phyloP scores from a whole-genome alignment of 30 jellyfish, hydroid and myxozoan genomes.

The Morbakka virulenta region DNA sequence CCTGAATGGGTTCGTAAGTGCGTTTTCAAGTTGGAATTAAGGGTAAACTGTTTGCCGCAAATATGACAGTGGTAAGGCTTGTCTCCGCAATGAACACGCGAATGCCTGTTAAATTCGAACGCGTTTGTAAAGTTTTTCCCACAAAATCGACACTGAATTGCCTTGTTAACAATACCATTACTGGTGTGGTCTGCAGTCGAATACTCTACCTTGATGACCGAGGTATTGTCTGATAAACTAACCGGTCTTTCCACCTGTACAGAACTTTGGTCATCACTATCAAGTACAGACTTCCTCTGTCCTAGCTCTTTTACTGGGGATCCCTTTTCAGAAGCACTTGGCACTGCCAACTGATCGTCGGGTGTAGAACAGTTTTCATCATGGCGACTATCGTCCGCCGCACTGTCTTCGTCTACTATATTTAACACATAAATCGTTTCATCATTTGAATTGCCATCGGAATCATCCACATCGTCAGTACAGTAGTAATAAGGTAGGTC shows the following conservation, averaged over 20 bases:
- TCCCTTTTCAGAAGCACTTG: neutral
- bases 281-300: neutral
- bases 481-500: neutral
- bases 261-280: neutral
- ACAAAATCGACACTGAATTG: neutral
- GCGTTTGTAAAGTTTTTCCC: neutral
- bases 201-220: neutral
- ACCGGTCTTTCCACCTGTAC: neutral
- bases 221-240: neutral
- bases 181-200: neutral
- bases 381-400: neutral
- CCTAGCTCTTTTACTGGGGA: neutral
- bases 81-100: neutral
- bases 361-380: too few species aligned
- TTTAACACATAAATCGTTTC: neutral
- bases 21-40: neutral
- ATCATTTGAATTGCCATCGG: neutral
- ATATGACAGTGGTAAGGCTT: neutral
- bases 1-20: neutral
- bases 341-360: neutral
- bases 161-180: neutral
- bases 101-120: neutral
- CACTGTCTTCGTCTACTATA: neutral
- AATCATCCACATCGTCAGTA: neutral
- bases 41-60: neutral